Conservation (phyloP, 2,888 invertebrate genomes). For the Ormyrus nitidulus region DNA sequence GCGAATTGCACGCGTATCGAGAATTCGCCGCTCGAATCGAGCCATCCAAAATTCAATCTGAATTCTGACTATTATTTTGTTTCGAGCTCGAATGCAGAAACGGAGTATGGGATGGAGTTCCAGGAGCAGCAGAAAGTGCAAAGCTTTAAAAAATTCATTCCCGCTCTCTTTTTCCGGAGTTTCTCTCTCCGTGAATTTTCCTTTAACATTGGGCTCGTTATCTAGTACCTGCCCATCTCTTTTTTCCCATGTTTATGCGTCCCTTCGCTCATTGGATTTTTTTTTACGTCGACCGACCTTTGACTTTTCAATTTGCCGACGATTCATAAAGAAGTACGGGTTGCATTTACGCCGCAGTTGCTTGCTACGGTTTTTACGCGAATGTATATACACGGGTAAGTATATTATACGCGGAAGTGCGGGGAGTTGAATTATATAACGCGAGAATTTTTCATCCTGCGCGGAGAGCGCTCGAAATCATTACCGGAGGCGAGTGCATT, state of each 20-base stretch:
- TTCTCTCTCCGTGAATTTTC: not conserved
- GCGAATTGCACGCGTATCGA: no score
- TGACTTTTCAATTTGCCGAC: slow-evolving; percentile 21
- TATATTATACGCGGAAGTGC: not conserved
- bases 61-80: slow-evolving; percentile 29
- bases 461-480: not conserved
- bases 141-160: slow-evolving; percentile 57
- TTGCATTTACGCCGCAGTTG: not conserved
- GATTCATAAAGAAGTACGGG: slow-evolving; percentile 8
- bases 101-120: not conserved
- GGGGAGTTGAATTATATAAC: slow-evolving; percentile 3
- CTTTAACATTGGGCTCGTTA: slow-evolving; percentile 15
- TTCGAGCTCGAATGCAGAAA: not conserved
- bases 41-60: slow-evolving; percentile 41
- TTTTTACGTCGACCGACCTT: not conserved
- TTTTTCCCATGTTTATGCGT: not conserved
- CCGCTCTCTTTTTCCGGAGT: slow-evolving; percentile 1
- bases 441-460: slow-evolving; percentile 6
- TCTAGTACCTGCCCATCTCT: not conserved
- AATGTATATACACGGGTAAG: not conserved
- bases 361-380: no score
- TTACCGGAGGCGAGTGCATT: slow-evolving; percentile 12
- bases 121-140: slow-evolving; percentile 15
- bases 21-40: not conserved
- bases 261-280: not conserved